phyloP scores from a whole-genome alignment of 2,797 vertebrate species.

The Ambastaia sidthimunki region DNA sequence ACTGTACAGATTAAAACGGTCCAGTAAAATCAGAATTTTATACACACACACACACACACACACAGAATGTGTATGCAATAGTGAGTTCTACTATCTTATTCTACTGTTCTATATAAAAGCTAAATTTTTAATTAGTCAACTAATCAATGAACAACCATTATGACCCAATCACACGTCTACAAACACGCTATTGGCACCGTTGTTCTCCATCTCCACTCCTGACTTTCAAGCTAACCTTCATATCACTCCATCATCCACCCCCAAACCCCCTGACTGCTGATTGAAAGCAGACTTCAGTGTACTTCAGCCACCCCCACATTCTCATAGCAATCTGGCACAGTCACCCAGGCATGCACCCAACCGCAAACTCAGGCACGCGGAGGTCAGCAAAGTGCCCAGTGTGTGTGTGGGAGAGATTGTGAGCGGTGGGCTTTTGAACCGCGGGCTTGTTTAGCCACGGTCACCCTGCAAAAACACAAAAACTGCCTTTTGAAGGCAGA shows the following conservation, averaged over 20 bases:
- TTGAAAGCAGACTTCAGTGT: conserved; percentile 58
- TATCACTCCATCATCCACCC: conserved; percentile 37
- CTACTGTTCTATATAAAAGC: neutral
- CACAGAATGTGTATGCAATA: too few species aligned
- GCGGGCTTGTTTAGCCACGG: conserved; percentile 42
- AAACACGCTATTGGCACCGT: neutral
- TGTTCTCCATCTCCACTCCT: neutral
- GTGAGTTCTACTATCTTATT: neutral
- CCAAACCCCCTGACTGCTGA: conserved; percentile 42
- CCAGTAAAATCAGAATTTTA: too few species aligned
- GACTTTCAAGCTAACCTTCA: conserved; percentile 20
- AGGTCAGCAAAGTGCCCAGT: conserved; percentile 50
- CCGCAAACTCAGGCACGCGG: conserved; percentile 43
- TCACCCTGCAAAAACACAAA: conserved; percentile 42
- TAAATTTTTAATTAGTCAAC: too few species aligned
- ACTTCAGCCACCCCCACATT: conserved; percentile 50
- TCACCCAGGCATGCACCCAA: conserved; percentile 31
- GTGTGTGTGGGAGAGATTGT: conserved; percentile 42
- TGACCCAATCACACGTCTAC: neutral
- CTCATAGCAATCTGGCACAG: conserved; percentile 35
- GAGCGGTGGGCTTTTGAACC: conserved; percentile 51
- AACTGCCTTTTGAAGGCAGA: conserved; percentile 43
- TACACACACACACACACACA: too few species aligned
- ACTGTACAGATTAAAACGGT: too few species aligned
- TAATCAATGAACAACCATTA: neutral